phyloP scores from a whole-genome alignment of 2,113 vertebrate genomes.

The Pterocles orientalis region DNA sequence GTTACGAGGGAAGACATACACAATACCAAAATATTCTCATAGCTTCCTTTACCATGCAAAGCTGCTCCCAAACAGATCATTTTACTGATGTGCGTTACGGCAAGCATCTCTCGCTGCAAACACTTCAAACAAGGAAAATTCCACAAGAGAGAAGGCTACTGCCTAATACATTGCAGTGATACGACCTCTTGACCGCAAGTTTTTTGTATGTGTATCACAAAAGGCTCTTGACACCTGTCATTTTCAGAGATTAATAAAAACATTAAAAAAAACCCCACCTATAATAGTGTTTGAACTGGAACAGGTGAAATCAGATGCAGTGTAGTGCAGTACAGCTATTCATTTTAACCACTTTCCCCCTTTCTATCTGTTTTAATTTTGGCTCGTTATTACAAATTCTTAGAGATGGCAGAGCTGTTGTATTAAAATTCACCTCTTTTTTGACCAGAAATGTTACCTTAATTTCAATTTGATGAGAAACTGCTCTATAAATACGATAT shows the following conservation, averaged over 20 bases:
- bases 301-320: conserved; percentile 74
- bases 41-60: conserved; percentile 61
- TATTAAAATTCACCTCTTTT: conserved; percentile 81
- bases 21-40: conserved; percentile 55
- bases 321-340: conserved; percentile 71
- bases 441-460: conserved; percentile 78
- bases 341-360: conserved; percentile 52
- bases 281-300: conserved; percentile 24
- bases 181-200: conserved; percentile 64
- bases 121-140: conserved; percentile 77
- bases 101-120: conserved; percentile 69
- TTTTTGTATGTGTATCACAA: conserved; percentile 70
- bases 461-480: conserved; percentile 78
- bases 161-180: conserved; percentile 70
- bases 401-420: conserved; percentile 75
- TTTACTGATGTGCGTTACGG: conserved; percentile 69
- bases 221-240: conserved; percentile 73
- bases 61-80: conserved; percentile 61
- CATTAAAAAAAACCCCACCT: background rate
- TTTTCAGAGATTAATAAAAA: conserved; percentile 76
- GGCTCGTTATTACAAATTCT: conserved; percentile 76
- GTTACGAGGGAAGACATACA: background rate
- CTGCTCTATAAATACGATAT: background rate
- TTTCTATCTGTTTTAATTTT: conserved; percentile 79
- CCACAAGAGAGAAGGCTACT: conserved; percentile 69